Evolutionary conservation across 2,113 vertebrate species (phyloP), one percentile per base, ranked within the genome.

Genomic region (Platycercus adscitus): DNA sequence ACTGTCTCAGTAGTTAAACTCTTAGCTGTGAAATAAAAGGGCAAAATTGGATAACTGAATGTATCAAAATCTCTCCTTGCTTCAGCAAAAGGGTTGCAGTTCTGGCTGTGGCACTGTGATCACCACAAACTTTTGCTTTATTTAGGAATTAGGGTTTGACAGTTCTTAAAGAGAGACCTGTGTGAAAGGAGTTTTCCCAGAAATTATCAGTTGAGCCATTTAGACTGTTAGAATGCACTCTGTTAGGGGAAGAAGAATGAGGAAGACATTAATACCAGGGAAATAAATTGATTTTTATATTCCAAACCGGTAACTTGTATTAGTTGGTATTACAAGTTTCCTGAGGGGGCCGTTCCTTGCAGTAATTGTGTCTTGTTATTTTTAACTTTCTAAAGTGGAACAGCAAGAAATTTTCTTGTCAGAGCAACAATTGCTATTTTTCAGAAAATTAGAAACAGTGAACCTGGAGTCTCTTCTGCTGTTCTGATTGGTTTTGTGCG

Each of bases 121-220:
- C 82, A 75, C 55, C 68, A 75, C 24, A 61, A 81, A n/a, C 20
- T 93, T 95, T 86, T 86, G 68, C 47, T 93, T 86, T 88, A 46
- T 44, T 90, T 95, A 56, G 69, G 65, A 84, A 76, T 93, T 84
- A 93, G 44, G 87, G 94, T 94, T 94, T 93, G 86, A 81, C 92
- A 79, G 93, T 87, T 91, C 84, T 94, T 92, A 93, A 79, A 84
- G 92, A 93, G 75, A 96, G 52, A 63, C 92, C 96, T 93, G 96
- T 89, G 53, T 80, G 92, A 87, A 96, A 46, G 73, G 95, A 96
- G 56, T 86, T 97, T 81, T 76, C 11, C 93, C 86, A 61, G 9
- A 47, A 76, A 28, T 93, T 95, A 80, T 65, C 87, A 43, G 84
- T 55, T 89, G 93, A 96, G 78, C 87, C 93, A 66, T 95, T 96